These are phyloP conservation scores for Balearica regulorum DNA, from an alignment of 2,797 vertebrate species.

Conservation along the genomic window DNA sequence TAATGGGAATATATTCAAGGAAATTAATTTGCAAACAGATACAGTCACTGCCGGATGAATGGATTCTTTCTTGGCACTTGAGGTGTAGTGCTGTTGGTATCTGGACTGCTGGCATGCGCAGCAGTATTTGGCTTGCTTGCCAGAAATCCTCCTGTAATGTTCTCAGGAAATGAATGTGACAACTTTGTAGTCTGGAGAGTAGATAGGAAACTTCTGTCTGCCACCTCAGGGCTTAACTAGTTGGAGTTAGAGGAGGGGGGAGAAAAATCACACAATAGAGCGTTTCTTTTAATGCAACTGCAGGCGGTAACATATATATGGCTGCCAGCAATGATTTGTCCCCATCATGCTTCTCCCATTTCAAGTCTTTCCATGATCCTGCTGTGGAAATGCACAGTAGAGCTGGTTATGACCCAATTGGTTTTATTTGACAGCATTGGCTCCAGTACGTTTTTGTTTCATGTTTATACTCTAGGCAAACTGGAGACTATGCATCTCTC, in stretches of 20 bases:
- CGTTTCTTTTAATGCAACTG: background rate
- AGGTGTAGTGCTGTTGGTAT: conserved; percentile 1
- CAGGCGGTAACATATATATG: background rate
- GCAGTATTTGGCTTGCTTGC: conserved; percentile 30
- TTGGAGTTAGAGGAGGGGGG: background rate
- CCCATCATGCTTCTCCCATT: background rate
- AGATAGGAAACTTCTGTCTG: background rate
- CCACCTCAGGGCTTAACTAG: background rate
- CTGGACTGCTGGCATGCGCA: background rate
- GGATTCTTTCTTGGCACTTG: conserved; percentile 57
- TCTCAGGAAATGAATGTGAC: conserved; percentile 42
- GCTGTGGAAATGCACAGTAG: background rate
- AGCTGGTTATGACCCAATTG: background rate
- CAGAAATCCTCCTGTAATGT: conserved; percentile 30
- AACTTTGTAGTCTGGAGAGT: conserved; percentile 20
- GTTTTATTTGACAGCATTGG: background rate
- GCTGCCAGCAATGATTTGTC: background rate
- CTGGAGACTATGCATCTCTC: background rate
- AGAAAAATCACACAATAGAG: background rate
- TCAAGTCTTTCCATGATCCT: background rate
- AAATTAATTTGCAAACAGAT: conserved; percentile 70
- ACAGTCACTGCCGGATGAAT: conserved; percentile 38
- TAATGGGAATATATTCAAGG: conserved; percentile 62
- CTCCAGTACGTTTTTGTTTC: background rate
- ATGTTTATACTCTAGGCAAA: background rate